phyloP scores from a whole-genome alignment of 2,113 vertebrate species.

The Montifringilla adamsi region DNA sequence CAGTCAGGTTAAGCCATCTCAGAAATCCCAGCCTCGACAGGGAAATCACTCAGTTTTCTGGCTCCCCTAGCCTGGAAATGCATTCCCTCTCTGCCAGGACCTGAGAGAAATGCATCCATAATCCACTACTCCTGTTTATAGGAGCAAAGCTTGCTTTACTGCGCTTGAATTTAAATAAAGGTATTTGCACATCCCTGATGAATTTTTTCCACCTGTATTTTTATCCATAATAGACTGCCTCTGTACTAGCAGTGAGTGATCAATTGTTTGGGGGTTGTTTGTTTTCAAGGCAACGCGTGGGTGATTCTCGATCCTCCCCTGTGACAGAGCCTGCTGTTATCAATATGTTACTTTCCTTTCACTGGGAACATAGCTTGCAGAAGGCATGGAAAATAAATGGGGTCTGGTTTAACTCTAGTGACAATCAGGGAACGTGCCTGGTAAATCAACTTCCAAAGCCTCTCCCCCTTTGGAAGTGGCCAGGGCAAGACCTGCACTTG shows the following conservation, averaged over 20 bases:
- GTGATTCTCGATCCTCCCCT: slow-evolving; percentile 8
- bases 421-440: neutral
- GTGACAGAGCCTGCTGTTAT: slow-evolving; percentile 35
- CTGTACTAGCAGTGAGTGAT: slow-evolving; percentile 21
- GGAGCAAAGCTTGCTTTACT: slow-evolving; percentile 29
- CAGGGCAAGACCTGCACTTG: neutral
- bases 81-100: neutral
- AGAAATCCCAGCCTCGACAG: neutral
- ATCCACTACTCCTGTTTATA: slow-evolving; percentile 10
- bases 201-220: slow-evolving; percentile 51
- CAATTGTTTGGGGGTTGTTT: slow-evolving; percentile 52
- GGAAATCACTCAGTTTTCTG: neutral
- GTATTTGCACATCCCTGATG: slow-evolving; percentile 47
- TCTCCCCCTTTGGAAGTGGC: neutral
- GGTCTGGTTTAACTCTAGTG: neutral
- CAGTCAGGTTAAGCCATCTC: neutral
- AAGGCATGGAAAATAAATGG: slow-evolving; percentile 29
- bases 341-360: slow-evolving; percentile 33
- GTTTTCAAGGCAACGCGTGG: slow-evolving; percentile 39
- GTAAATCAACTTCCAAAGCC: neutral
- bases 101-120: neutral
- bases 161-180: slow-evolving; percentile 42
- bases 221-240: slow-evolving; percentile 27
- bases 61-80: neutral
- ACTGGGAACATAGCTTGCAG: neutral